Base-by-base conservation (phyloP, 2,797 vertebrate species). In the Columba guinea region DNA sequence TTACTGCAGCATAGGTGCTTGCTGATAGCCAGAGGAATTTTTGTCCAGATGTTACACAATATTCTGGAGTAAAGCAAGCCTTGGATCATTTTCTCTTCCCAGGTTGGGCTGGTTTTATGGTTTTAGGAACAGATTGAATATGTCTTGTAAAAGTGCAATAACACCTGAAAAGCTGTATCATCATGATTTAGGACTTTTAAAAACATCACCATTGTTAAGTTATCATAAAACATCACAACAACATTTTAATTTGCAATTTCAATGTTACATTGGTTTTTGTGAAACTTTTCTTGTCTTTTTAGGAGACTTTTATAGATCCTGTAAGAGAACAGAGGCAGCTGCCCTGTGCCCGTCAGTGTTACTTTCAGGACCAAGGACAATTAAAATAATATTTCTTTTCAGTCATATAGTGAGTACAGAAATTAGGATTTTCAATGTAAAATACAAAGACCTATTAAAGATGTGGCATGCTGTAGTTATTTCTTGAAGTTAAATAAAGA, bases 161-260 rank as follows among this genome's bases (percentile, higher is more conserved):
- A 28, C 49, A 93, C 53, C 51, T 95, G 60, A 94, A 90, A 93
- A 91, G 48, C 82, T 95, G 30, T 68, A 67, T 22, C 26, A 23
- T 49, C 3, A 6, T 77, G 51, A 93, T 90, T 94, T 93, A 93
- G 55, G 77, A 19, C 63, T 55, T 90, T 93, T 82, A 18, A 92
- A 96, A 85, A 79, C 27, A 94, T 67, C 20, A 7, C 22, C 32
- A 41, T 74, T 91, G 67, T 94, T 96, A 94, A 94, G 94, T 94
- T 52, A 95, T 87, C 70, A 69, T 56, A 68, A 91, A 95, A 88
- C 23, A 62, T 58, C 59, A 13, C 59, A 87, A 28, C 62, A 79
- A 86, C 74, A 69, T 83, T 90, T 94, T 92, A 77, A 85, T 56
- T 63, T 76, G 18, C 32, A 71, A n/a, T 77, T 84, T 59, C 39